Conservation (phyloP, 2,113 vertebrate genomes). For the Nyctibius bracteatus region DNA sequence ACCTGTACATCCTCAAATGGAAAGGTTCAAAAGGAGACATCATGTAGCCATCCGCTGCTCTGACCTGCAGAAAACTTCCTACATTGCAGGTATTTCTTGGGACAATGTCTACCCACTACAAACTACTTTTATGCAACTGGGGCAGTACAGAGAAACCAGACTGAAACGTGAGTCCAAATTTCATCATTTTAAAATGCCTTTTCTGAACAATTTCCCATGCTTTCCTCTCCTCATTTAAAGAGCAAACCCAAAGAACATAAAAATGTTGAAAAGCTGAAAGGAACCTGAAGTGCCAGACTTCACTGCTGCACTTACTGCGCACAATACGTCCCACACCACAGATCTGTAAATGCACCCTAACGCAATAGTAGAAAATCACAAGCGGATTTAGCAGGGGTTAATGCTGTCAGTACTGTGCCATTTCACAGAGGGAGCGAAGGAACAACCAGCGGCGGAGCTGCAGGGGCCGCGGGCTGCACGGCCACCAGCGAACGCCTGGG, state of each 20-base stretch:
- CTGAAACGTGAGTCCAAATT: accelerated
- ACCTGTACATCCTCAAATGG: accelerated
- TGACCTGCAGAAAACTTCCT: neutral
- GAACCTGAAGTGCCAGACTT: no score
- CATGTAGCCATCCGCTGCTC: neutral
- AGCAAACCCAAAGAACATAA: neutral
- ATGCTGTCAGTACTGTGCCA: accelerated
- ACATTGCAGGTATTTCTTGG: accelerated
- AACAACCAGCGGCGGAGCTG: accelerated
- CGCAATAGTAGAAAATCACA: accelerated
- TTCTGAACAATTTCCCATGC: accelerated
- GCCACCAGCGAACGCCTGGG: neutral
- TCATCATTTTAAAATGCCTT: accelerated
- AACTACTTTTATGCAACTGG: neutral
- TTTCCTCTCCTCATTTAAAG: neutral
- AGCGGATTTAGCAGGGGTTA: accelerated
- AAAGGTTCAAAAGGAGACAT: neutral
- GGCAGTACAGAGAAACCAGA: neutral
- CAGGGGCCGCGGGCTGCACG: neutral
- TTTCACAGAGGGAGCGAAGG: accelerated
- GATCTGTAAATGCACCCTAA: accelerated
- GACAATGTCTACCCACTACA: neutral
- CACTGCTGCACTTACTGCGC: neutral
- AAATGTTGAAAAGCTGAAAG: neutral
- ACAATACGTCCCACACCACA: accelerated